Base-by-base conservation (phyloP, 2,113 vertebrate species). In the Leucopternis melanops region DNA sequence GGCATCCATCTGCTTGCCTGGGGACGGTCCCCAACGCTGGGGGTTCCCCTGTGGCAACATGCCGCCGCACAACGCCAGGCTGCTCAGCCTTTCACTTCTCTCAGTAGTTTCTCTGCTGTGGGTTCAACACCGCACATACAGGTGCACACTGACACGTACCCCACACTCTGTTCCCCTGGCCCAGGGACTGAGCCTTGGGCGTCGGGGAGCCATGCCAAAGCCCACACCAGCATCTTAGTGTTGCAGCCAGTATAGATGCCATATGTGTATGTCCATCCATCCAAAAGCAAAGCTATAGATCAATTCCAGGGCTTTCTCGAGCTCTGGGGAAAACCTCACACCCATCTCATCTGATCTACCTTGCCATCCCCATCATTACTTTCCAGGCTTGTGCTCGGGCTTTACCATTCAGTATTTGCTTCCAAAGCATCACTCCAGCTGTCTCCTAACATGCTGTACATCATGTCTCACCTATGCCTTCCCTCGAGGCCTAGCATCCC, bases 131-230 rank as follows among this genome's bases (percentile, higher is more conserved):
- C 0, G 0, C 49, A 25, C 36, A 19, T 9, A 22, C 19, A 25
- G 36, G n/a, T 44, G 62, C 54, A 20, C 2, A 1, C 16, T 55
- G 75, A 55, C 71, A n/a, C 11, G 0, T 49, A 17, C 26, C 23
- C n/a, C n/a, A 18, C 8, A 0, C 31, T 16, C 47, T 29, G 31
- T 18, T 36, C 20, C 25, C 49, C 36, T 10, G 45, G 61, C 44
- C n/a, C 77, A 38, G 32, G 23, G 26, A 4, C 44, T 42, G 22
- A 59, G 18, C n/a, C 31, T 23, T 29, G 29, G 45, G 31, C 0
- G 0, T 0, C 0, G 0, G 15, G 17, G 38, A 54, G 27, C 67
- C 19, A 1, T 8, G 59, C 26, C 45, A 66, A 66, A 52, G 65
- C 25, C 36, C 54, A 44, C 12, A 22, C 5, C 40, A 69, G 26